phyloP scores from a whole-genome alignment of 2,113 vertebrate genomes.

The Myotis brandtii region DNA sequence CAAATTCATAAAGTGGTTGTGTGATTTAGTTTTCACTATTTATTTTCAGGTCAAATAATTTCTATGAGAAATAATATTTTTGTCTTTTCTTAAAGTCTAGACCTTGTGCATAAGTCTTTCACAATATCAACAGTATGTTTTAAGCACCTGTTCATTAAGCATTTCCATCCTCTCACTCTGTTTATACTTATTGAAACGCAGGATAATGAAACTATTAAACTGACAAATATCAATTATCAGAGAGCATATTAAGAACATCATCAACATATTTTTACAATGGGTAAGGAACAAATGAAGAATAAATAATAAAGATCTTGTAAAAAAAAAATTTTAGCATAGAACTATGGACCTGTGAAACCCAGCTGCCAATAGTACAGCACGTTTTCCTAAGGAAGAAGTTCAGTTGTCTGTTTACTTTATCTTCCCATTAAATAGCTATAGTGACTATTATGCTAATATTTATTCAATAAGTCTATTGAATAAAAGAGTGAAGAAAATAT shows the following conservation, averaged over 20 bases:
- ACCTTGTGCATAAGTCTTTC: not conserved
- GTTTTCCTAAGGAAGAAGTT: not conserved
- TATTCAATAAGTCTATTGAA: not conserved
- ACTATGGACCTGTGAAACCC: not conserved
- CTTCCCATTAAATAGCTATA: not conserved
- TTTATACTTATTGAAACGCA: not conserved
- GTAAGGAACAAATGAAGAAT: not conserved
- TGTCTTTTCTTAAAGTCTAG: not conserved
- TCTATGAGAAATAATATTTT: not conserved
- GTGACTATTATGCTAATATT: not conserved
- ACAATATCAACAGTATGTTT: not conserved
- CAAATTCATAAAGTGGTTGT: not conserved
- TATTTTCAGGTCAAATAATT: conserved; percentile 9
- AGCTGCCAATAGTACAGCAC: not conserved
- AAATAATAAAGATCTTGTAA: not conserved
- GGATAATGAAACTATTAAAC: not conserved
- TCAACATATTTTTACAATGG: not conserved
- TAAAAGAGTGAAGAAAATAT: not conserved
- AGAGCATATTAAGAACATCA: not conserved
- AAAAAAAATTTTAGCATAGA: not conserved
- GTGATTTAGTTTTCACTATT: not conserved
- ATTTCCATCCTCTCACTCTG: not conserved
- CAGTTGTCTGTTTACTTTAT: not conserved
- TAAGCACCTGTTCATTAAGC: not conserved
- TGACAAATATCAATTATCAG: not conserved